Conservation (phyloP, 2,797 vertebrate species). For the Lutra lutra region DNA sequence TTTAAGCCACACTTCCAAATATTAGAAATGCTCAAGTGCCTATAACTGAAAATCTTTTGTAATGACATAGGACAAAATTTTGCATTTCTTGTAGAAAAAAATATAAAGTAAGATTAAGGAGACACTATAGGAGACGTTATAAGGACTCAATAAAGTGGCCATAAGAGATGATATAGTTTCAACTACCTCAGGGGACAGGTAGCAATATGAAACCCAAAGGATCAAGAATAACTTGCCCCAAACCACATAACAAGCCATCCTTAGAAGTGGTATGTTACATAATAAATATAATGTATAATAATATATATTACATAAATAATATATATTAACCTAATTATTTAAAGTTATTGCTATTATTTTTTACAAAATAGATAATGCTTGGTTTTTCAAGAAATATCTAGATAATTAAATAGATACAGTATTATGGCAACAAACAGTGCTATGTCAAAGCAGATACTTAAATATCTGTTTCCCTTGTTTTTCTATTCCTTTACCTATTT, state of each 20-base stretch:
- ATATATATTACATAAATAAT: neutral
- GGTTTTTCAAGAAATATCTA: neutral
- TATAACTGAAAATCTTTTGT: neutral
- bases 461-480: neutral
- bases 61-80: neutral
- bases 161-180: neutral
- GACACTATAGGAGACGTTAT: neutral
- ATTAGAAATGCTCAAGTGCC: slow-evolving; percentile 29
- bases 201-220: neutral
- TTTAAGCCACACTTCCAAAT: neutral
- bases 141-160: neutral
- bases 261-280: neutral
- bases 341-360: slow-evolving; percentile 19
- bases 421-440: neutral
- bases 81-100: neutral
- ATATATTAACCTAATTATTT: neutral
- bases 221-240: neutral
- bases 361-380: neutral
- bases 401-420: neutral
- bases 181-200: neutral
- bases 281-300: neutral
- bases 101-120: neutral
- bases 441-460: neutral
- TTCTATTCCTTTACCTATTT: neutral
- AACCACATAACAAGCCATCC: neutral